A percentile compares a stretch with the other conserved stretches of the same genome.
Conservation (phyloP, 2,797 vertebrate species). For the Pampus argenteus region DNA sequence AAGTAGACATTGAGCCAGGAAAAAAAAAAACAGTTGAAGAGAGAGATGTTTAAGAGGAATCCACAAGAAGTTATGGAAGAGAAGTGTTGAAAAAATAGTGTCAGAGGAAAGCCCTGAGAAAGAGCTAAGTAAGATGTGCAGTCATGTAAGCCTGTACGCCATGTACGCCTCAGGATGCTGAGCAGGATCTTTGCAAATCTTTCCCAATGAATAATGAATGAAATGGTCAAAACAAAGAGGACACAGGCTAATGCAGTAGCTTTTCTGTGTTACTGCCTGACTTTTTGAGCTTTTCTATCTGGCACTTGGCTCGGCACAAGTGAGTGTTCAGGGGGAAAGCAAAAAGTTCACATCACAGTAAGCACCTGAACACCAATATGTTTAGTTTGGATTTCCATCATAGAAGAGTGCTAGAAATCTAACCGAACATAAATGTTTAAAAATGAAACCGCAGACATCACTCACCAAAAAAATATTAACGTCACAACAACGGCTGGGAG, state of each 20-base stretch:
- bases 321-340: background rate
- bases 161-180: conserved; percentile 61
- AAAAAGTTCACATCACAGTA: conserved; percentile 22
- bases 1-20: background rate
- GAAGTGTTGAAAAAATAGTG: conserved; percentile 20
- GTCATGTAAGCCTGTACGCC: conserved; percentile 62
- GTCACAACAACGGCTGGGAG: conserved; percentile 14
- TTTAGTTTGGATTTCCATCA: conserved; percentile 6
- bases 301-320: conserved; percentile 24
- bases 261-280: conserved; percentile 42
- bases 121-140: conserved; percentile 57
- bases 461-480: conserved; percentile 3
- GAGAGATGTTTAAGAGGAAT: conserved; percentile 17
- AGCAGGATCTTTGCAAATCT: conserved; percentile 70
- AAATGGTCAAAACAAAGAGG: conserved; percentile 65
- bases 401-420: background rate
- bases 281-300: conserved; percentile 32
- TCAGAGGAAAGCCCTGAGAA: conserved; percentile 46
- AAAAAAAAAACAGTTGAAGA: background rate
- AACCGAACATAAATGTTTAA: conserved; percentile 7
- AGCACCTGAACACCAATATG: background rate
- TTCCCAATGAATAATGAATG: conserved; percentile 76
- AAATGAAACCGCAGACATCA: background rate
- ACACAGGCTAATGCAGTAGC: conserved; percentile 49
- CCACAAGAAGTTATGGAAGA: conserved; percentile 40